Percentiles rank a stretch among this genome's conserved stretches.
phyloP scores from a whole-genome alignment of 2,888 invertebrate species.

The Apamea sordens region DNA sequence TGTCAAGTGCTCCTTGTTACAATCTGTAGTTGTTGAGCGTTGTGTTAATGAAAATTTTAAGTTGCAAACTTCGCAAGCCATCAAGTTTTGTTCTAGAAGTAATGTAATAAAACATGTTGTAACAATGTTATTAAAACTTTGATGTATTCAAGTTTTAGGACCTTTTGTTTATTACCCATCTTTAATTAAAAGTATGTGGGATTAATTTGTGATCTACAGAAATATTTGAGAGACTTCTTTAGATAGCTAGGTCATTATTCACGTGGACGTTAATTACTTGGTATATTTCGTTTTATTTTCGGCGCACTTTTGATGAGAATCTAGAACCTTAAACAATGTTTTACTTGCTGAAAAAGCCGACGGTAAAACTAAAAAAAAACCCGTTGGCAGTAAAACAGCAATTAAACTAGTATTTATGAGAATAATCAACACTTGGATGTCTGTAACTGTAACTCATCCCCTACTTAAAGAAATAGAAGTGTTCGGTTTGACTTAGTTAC shows the following conservation, averaged over 20 bases:
- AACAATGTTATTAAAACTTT: slow-evolving; percentile 57
- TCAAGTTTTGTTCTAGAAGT: slow-evolving; percentile 50
- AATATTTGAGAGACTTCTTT: slow-evolving; percentile 7
- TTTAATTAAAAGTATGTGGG: slow-evolving; percentile 13
- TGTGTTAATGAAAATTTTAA: slow-evolving; percentile 52
- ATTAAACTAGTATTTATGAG: slow-evolving; percentile 66
- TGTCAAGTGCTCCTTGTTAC: slow-evolving; percentile 44
- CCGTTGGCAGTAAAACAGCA: slow-evolving; percentile 60
- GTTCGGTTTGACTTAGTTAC: slow-evolving; percentile 12
- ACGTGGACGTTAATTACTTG: too few relatives aligned
- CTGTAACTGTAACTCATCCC: slow-evolving; percentile 46
- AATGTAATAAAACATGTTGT: slow-evolving; percentile 58
- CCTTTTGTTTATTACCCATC: slow-evolving; percentile 34
- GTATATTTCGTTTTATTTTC: too few relatives aligned
- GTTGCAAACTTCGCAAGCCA: slow-evolving; percentile 45
- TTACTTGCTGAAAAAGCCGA: not conserved
- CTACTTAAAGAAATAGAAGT: slow-evolving; percentile 29
- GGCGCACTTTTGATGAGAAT: too few relatives aligned
- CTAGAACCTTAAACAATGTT: not conserved
- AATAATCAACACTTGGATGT: slow-evolving; percentile 60
- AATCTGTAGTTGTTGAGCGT: slow-evolving; percentile 43
- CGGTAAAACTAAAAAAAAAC: slow-evolving; percentile 14
- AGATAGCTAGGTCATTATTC: not conserved
- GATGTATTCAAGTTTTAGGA: slow-evolving; percentile 34
- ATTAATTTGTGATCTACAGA: slow-evolving; percentile 32